phyloP scores from a whole-genome alignment of 2,888 invertebrate genomes.

The Ophion obscuratus region DNA sequence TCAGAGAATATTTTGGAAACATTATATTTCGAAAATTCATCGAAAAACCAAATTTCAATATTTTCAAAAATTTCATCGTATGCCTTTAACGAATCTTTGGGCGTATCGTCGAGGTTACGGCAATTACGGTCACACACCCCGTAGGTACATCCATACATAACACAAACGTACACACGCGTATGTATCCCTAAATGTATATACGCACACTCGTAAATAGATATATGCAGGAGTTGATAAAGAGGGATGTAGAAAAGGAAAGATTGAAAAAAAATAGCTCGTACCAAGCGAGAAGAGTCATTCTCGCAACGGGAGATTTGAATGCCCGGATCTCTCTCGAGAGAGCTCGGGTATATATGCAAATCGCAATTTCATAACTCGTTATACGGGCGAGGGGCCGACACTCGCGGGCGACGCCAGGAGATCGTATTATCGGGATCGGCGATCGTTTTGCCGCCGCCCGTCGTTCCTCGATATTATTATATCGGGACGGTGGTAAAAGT shows the following conservation, averaged over 20 bases:
- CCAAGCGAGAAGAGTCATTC: slow-evolving; percentile 60
- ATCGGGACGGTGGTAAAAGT: slow-evolving; percentile 40
- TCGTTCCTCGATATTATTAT: slow-evolving; percentile 61
- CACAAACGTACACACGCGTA: neutral
- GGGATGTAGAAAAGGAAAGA: slow-evolving; percentile 29
- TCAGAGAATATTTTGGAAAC: too few relatives aligned
- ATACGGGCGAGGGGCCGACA: slow-evolving; percentile 53
- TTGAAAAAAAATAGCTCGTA: slow-evolving; percentile 44
- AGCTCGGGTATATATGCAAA: slow-evolving; percentile 74
- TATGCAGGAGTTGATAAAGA: slow-evolving; percentile 3
- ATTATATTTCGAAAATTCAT: too few relatives aligned
- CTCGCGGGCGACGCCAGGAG: slow-evolving; percentile 51
- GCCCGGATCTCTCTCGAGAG: slow-evolving; percentile 57
- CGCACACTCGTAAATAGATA: neutral
- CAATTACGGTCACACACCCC: neutral
- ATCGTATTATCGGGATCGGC: slow-evolving; percentile 54
- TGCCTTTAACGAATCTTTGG: neutral
- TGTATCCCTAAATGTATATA: neutral
- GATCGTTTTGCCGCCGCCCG: slow-evolving; percentile 57
- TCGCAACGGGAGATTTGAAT: slow-evolving; percentile 58
- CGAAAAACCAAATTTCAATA: too few relatives aligned
- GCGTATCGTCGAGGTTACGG: neutral
- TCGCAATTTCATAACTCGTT: slow-evolving; percentile 79
- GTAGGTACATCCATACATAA: neutral
- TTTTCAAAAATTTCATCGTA: too few relatives aligned